Percentiles rank a stretch among this genome's conserved stretches.
These are phyloP conservation scores for Acrobeloides nanus DNA, from an alignment of 2,888 invertebrate genomes.

Conservation along the genomic window DNA sequence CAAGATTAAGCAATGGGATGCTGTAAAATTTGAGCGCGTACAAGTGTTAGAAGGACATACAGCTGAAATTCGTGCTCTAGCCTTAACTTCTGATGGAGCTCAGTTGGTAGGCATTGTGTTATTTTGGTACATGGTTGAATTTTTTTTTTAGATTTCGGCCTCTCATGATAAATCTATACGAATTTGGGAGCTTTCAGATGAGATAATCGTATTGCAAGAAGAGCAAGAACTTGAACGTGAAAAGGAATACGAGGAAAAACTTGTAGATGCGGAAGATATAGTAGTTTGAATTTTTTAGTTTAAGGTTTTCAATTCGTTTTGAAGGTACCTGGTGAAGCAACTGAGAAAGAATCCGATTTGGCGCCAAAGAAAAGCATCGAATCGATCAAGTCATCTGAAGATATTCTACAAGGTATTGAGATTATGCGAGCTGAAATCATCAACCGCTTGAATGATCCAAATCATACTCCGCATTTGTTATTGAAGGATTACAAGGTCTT, in stretches of 20 bases:
- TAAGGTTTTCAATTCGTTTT: neutral
- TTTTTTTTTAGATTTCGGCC: slow-evolving; percentile 60
- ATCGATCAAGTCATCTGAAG: slow-evolving; percentile 72
- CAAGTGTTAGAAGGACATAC: slow-evolving; percentile 67
- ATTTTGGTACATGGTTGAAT: neutral
- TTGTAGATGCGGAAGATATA: slow-evolving; percentile 56
- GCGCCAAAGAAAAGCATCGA: slow-evolving; percentile 80
- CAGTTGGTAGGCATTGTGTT: slow-evolving; percentile 30
- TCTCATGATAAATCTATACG: slow-evolving; percentile 81
- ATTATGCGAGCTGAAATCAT: slow-evolving; percentile 59
- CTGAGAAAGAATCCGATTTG: slow-evolving; percentile 64
- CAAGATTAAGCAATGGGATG: slow-evolving; percentile 79
- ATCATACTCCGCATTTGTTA: slow-evolving; percentile 4
- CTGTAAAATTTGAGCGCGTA: slow-evolving; percentile 79
- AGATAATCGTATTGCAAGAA: slow-evolving; percentile 85
- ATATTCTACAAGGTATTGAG: slow-evolving; percentile 80
- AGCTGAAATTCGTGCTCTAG: slow-evolving; percentile 39
- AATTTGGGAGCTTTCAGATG: slow-evolving; percentile 75
- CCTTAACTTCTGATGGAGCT: slow-evolving; percentile 30
- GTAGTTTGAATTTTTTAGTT: slow-evolving; percentile 21
- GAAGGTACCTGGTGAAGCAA: slow-evolving; percentile 59
- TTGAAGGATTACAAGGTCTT: too few species aligned
- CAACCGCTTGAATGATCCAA: slow-evolving; percentile 25
- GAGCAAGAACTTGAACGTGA: slow-evolving; percentile 65
- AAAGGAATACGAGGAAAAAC: slow-evolving; percentile 58